A percentile compares a stretch with the other conserved stretches of the same genome.
Evolutionary conservation across 2,888 invertebrate genomes (phyloP).

Genomic region (Heliothis peltigera): DNA sequence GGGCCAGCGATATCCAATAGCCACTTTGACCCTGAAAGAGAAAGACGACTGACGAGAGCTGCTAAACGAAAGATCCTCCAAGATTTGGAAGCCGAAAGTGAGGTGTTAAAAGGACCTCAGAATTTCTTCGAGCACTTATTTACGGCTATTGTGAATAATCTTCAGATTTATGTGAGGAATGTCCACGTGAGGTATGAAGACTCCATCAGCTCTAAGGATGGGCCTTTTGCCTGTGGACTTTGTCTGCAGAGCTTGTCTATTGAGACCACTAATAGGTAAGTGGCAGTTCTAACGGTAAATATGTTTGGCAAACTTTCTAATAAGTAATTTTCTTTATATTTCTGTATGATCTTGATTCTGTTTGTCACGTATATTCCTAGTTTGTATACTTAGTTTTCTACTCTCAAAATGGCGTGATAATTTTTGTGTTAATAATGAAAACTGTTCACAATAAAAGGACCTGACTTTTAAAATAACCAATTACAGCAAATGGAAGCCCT

Average conservation of each 20-base stretch:
- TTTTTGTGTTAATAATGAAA: no score
- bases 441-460: no score
- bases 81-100: slow-evolving; percentile 90
- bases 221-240: slow-evolving; percentile 93
- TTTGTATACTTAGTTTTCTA: no score
- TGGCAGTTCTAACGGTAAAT: no score
- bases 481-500: slow-evolving; percentile 94
- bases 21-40: slow-evolving; percentile 93
- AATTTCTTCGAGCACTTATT: slow-evolving; percentile 93
- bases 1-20: slow-evolving; percentile 93
- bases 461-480: not conserved
- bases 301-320: not conserved
- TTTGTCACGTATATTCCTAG: no score
- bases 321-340: no score
- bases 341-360: no score
- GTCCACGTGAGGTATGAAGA: slow-evolving; percentile 96
- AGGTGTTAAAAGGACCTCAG: slow-evolving; percentile 91
- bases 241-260: slow-evolving; percentile 94
- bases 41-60: slow-evolving; percentile 92
- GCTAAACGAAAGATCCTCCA: slow-evolving; percentile 93
- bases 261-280: slow-evolving; percentile 94
- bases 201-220: slow-evolving; percentile 91
- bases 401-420: no score
- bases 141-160: slow-evolving; percentile 94
- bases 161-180: slow-evolving; percentile 94